phyloP scores from a whole-genome alignment of 2,888 invertebrate species.

The Stictocephala bisonia region DNA sequence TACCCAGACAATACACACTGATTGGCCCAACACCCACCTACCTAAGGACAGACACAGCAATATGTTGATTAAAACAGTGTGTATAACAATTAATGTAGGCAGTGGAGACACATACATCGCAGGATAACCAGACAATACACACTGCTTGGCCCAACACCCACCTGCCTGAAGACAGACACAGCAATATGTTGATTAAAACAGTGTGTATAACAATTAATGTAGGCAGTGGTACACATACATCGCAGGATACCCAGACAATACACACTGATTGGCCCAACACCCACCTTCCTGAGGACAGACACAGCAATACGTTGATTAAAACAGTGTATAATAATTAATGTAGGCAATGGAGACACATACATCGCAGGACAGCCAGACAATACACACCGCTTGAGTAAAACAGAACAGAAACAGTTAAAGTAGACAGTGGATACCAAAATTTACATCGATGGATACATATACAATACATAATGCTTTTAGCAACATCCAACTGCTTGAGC shows the following conservation, averaged over 20 bases:
- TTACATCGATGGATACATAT: constrained; percentile 94
- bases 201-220: too few species aligned
- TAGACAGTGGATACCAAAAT: constrained; percentile 94
- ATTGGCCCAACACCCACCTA: constrained; percentile 90
- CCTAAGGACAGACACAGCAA: too few species aligned
- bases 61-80: too few species aligned
- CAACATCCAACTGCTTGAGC: constrained; percentile 90
- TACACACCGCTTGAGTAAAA: constrained; percentile 87
- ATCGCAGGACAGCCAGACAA: constrained; percentile 93
- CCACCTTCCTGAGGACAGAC: constrained; percentile 92
- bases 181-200: too few species aligned
- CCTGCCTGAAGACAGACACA: constrained; percentile 70
- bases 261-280: constrained; percentile 89
- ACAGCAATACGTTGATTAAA: too few species aligned
- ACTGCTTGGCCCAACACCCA: constrained; percentile 93
- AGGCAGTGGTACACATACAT: constrained; percentile 93
- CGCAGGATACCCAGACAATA: constrained; percentile 92
- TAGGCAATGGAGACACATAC: constrained; percentile 94
- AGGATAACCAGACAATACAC: constrained; percentile 91
- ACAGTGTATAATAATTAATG: too few species aligned
- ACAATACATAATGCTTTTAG: constrained; percentile 89
- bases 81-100: too few species aligned
- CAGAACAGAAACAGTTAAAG: too few species aligned
- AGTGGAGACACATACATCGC: constrained; percentile 93
- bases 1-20: constrained; percentile 91